phyloP scores from a whole-genome alignment of 2,797 vertebrate species.

The Atherinosoma microstoma region DNA sequence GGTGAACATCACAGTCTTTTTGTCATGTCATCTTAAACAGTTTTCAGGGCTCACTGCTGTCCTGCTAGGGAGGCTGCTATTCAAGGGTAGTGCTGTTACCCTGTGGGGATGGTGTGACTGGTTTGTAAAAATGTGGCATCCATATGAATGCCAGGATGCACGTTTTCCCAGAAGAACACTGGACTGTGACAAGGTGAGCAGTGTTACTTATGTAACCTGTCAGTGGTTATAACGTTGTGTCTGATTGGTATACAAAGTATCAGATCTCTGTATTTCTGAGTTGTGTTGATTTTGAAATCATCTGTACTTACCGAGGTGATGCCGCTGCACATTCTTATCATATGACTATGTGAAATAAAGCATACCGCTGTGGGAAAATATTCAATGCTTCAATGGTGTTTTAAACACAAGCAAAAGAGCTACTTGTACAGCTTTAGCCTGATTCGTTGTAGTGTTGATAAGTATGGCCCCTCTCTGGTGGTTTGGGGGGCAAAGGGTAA shows the following conservation, averaged over 20 bases:
- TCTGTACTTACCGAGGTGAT: slow-evolving; percentile 15
- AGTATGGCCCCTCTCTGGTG: slow-evolving; percentile 13
- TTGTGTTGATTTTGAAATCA: slow-evolving; percentile 24
- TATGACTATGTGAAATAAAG: not conserved
- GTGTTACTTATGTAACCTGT: slow-evolving; percentile 10
- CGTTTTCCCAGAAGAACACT: not conserved
- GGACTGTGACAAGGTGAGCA: slow-evolving; percentile 45
- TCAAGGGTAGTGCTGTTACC: too few relatives aligned
- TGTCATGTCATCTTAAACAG: too few relatives aligned
- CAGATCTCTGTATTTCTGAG: slow-evolving; percentile 15
- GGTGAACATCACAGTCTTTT: too few relatives aligned
- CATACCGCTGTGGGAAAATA: not conserved
- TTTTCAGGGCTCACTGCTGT: too few relatives aligned
- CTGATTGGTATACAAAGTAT: not conserved
- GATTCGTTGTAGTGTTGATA: slow-evolving; percentile 15
- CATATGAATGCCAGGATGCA: too few relatives aligned
- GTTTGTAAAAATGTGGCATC: too few relatives aligned
- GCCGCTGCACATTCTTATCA: not conserved
- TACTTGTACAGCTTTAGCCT: slow-evolving; percentile 8
- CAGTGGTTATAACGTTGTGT: slow-evolving; percentile 35
- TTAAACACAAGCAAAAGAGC: slow-evolving; percentile 3
- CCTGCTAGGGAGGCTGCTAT: too few relatives aligned
- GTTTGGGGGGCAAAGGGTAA: slow-evolving; percentile 30
- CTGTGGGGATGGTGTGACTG: too few relatives aligned
- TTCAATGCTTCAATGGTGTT: slow-evolving; percentile 11